Evolutionary conservation across 2,797 vertebrate genomes (phyloP), one percentile per base, ranked within the genome.

Genomic region (Sebastes itinus): DNA sequence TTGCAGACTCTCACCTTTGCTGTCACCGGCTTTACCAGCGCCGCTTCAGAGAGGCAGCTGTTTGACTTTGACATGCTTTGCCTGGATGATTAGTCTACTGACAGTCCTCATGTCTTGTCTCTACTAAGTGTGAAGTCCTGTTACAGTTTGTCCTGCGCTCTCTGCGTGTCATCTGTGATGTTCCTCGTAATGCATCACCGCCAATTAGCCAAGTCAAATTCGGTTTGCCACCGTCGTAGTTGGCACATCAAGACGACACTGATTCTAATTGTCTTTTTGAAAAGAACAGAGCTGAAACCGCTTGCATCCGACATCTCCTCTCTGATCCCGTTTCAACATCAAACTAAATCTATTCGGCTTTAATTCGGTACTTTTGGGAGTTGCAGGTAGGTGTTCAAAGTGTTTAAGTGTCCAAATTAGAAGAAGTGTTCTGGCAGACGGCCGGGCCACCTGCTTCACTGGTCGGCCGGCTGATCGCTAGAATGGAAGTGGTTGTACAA

Each of bases 361-460:
- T 38, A 68, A 74, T 72, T 65, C 72, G 27, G 28, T 22, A 9
- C 61, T 35, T 52, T 32, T n/a, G 78, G 78, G 73, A 77, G 81
- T 14, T 33, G 56, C 16, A n/a, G 32, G 38, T 10, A 13, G 27
- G 68, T 32, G 81, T 77, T 78, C 60, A 85, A 78, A 86, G 81
- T 54, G 69, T 62, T 72, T 20, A 72, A 67, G 42, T 64, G 67
- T 79, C 64, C 55, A 67, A 77, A 80, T 69, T 38, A 56, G 73
- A 67, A 12, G 71, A 79, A 68, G 67, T 14, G 83, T 3, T 77
- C 55, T 82, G 81, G 78, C 88, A 83, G 78, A 55, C 22, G 1
- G 71, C 10, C 20, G 12, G 80, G 72, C 84, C 81, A 87, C 78
- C 88, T 89, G 91, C 84, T 72, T 61, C 35, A 6, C 72, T 46